Percentiles rank a stretch among this genome's conserved stretches.
phyloP scores from a whole-genome alignment of 2,113 vertebrate genomes.

The Seriola quinqueradiata region DNA sequence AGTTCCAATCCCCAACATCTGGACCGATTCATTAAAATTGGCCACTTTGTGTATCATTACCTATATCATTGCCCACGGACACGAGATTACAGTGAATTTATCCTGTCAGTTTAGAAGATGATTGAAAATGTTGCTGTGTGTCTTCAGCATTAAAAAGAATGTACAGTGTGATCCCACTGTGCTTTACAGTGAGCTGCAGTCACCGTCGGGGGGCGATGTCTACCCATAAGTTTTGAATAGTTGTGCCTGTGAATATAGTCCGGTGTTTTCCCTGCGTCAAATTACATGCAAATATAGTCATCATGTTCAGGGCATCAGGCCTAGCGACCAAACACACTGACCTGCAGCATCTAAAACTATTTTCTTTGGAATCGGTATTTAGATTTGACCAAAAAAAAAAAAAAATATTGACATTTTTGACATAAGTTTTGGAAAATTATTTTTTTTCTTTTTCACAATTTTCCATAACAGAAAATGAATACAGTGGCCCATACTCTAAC shows the following conservation, averaged over 20 bases:
- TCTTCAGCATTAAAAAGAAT: neutral
- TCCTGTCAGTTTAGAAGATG: slow-evolving; percentile 44
- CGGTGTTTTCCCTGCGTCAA: slow-evolving; percentile 42
- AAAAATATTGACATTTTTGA: neutral
- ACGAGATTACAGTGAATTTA: slow-evolving; percentile 38
- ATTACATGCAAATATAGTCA: slow-evolving; percentile 44
- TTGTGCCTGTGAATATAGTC: neutral
- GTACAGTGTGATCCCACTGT: neutral
- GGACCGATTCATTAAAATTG: slow-evolving; percentile 56
- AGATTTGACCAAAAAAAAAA: neutral
- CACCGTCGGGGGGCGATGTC: slow-evolving; percentile 63
- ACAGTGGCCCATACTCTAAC: neutral
- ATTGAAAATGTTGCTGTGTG: slow-evolving; percentile 31
- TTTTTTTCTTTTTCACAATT: too few species aligned
- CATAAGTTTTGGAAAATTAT: neutral
- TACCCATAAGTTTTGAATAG: neutral
- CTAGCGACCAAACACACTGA: neutral
- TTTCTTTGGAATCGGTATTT: neutral
- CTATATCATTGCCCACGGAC: slow-evolving; percentile 25
- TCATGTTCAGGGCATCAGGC: neutral
- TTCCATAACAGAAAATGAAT: neutral
- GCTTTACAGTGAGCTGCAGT: neutral
- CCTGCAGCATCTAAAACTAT: neutral
- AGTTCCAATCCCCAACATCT: slow-evolving; percentile 75
- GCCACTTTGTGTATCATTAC: slow-evolving; percentile 53